phyloP scores from a whole-genome alignment of 2,797 vertebrate species.

The Ammospiza maritima region DNA sequence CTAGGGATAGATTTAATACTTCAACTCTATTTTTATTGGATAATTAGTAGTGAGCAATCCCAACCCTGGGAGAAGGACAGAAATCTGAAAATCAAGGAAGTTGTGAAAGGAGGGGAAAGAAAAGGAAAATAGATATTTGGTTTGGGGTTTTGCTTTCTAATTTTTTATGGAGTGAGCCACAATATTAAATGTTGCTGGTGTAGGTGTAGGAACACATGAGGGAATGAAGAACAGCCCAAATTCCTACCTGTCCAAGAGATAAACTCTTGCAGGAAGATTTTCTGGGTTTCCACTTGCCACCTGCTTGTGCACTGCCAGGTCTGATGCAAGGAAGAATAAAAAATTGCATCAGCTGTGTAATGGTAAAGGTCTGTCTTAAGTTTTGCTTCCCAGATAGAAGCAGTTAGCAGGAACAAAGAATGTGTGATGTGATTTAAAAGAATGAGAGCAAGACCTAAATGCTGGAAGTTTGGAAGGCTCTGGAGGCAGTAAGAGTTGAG shows the following conservation, averaged over 20 bases:
- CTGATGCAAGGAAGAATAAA: not conserved
- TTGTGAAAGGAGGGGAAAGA: not conserved
- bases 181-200: not conserved
- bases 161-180: accelerated
- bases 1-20: constrained; percentile 74
- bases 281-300: not conserved
- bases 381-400: not conserved
- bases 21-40: constrained; percentile 70
- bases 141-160: not conserved
- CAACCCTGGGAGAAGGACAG: constrained; percentile 21
- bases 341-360: not conserved
- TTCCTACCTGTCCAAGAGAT: not conserved
- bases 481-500: not conserved
- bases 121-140: not conserved
- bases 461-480: not conserved
- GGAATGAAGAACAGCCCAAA: not conserved
- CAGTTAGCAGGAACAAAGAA: not conserved
- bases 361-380: not conserved
- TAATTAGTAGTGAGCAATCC: constrained; percentile 65
- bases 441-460: not conserved
- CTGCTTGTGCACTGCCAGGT: not conserved
- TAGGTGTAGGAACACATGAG: accelerated
- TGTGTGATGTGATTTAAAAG: accelerated
- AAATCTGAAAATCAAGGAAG: constrained; percentile 2
- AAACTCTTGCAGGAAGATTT: not conserved